Percentiles rank a stretch among this genome's conserved stretches.
These are phyloP conservation scores for Syrista parreyssii DNA, from an alignment of 2,888 invertebrate genomes.

Conservation along the genomic window DNA sequence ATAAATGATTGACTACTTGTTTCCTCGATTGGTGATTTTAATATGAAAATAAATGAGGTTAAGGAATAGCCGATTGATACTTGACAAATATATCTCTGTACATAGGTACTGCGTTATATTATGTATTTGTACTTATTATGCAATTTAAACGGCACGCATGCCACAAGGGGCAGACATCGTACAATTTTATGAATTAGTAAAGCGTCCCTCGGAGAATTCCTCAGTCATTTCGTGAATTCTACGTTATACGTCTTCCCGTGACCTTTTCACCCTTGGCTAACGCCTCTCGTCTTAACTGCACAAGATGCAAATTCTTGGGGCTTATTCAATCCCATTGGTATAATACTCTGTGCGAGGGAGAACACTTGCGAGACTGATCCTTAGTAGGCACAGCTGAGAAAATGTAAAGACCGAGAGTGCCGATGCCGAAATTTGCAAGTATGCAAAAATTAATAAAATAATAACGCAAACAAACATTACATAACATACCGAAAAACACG, in stretches of 20 bases:
- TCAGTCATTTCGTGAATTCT: not conserved
- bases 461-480: not conserved
- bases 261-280: not conserved
- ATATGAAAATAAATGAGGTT: not conserved
- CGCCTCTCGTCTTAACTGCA: not conserved
- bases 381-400: not conserved
- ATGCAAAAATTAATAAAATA: not conserved
- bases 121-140: not conserved
- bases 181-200: conserved; percentile 42
- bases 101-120: not conserved
- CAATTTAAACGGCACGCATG: not conserved
- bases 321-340: not conserved
- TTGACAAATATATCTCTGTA: not conserved
- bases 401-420: not conserved
- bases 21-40: not conserved
- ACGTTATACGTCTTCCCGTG: not conserved
- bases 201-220: conserved; percentile 5
- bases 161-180: not conserved
- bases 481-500: not conserved
- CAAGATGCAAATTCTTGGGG: not conserved
- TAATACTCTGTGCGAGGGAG: not conserved
- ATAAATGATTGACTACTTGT: not conserved
- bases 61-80: not conserved
- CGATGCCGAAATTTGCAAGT: not conserved
- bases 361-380: not conserved